A percentile compares a stretch with the other conserved stretches of the same genome.
These are phyloP conservation scores for Parauchenoglanis punctatus DNA, from an alignment of 2,797 vertebrate species.

Conservation along the genomic window DNA sequence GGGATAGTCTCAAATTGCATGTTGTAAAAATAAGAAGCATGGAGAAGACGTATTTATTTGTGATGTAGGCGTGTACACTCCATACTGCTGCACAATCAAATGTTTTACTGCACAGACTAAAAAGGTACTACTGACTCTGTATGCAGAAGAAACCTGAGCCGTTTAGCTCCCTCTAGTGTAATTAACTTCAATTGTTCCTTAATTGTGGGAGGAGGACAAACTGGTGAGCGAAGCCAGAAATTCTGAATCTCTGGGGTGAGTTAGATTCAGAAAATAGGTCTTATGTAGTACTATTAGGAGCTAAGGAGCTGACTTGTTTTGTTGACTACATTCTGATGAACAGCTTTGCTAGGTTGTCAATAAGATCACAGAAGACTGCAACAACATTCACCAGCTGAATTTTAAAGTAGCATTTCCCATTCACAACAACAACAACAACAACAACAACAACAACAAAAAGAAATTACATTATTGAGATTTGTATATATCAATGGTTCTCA, in stretches of 20 bases:
- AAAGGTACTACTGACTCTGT: background rate
- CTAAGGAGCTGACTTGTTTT: background rate
- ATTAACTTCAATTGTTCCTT: constrained; percentile 13
- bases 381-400: background rate
- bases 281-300: no score
- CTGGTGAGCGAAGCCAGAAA: background rate
- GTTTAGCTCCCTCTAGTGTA: constrained; percentile 54
- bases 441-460: background rate
- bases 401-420: background rate
- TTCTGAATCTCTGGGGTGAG: background rate
- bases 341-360: background rate
- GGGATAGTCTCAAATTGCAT: background rate
- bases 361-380: background rate
- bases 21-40: constrained; percentile 2
- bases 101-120: background rate
- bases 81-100: background rate
- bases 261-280: background rate
- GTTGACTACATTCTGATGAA: background rate
- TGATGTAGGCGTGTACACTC: background rate
- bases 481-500: background rate
- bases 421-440: background rate
- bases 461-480: background rate
- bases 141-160: constrained; percentile 10
- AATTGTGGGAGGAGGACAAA: background rate
- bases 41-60: background rate